Percentiles rank a stretch among this genome's conserved stretches.
These are phyloP conservation scores for Paragorgia papillata DNA, from an alignment of 92 coral and sea anemone species.

Conservation along the genomic window DNA sequence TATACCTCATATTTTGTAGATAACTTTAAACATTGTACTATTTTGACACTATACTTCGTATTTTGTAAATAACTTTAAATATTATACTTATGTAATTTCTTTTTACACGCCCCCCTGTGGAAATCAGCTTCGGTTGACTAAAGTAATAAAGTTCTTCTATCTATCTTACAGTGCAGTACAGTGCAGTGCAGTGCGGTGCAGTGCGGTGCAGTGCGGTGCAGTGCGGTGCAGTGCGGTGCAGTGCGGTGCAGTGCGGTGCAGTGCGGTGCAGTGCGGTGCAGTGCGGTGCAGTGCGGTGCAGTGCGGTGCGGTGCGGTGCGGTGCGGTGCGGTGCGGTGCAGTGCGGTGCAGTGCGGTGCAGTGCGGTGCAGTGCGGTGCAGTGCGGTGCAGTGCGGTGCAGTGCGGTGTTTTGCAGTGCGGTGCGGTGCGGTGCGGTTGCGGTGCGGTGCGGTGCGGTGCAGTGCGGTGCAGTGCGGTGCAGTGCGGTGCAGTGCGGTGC, in stretches of 20 bases:
- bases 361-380: not conserved
- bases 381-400: not conserved
- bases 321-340: too few species aligned
- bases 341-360: not conserved
- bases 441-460: not conserved
- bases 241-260: slow-evolving; percentile 10
- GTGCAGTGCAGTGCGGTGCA: not conserved
- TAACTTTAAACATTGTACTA: too few species aligned
- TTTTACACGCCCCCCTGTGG: too few species aligned
- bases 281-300: not conserved
- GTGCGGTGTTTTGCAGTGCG: not conserved
- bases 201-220: too few species aligned
- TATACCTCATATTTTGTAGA: too few species aligned
- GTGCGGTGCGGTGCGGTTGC: not conserved
- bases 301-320: too few species aligned
- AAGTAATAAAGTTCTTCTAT: too few species aligned
- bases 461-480: not conserved
- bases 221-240: slow-evolving; percentile 7
- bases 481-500: not conserved
- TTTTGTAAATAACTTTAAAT: too few species aligned
- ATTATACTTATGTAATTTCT: too few species aligned
- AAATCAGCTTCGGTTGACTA: too few species aligned
- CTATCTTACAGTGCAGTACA: not conserved
- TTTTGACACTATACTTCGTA: too few species aligned
- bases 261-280: not conserved